Base-by-base conservation (phyloP, 2,113 vertebrate species). In the Thalassoma bifasciatum region DNA sequence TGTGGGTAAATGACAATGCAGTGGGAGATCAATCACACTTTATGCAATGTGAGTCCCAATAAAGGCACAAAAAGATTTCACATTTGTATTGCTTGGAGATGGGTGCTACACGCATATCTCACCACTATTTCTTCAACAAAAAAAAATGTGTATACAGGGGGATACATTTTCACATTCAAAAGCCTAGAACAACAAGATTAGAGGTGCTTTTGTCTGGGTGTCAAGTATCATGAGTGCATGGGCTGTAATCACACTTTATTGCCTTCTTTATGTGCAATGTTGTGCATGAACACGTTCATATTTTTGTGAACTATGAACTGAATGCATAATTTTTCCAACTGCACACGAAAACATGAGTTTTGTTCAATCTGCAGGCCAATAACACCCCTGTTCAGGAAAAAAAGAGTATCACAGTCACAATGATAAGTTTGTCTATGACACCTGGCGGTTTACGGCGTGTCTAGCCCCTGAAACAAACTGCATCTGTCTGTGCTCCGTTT, bases 221-320 rank as follows among this genome's bases (percentile, higher is more conserved):
- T 16, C 24, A 16, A 42, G 40, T 42, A 34, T 23, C 19, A 52
- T 58, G 67, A 63, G 72, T 72, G 12, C 30, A 34, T 73, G 49
- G 67, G 69, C 42, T 69, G 14, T 75, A 63, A 81, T 82, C 69
- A 73, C n/a, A 37, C 77, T 72, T 69, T 36, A 12, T 21, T 44
- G 60, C n/a, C 9, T 51, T 14, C 24, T 47, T 34, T 66, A 63
- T 54, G 60, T 13, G n/a, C 46, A 60, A 57, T 8, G 16, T n/a
- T n/a, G n/a, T n/a, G n/a, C n/a, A n/a, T n/a, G n/a, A n/a, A n/a
- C n/a, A n/a, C n/a, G n/a, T n/a, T n/a, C n/a, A n/a, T n/a, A n/a
- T n/a, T n/a, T n/a, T n/a, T n/a, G n/a, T n/a, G n/a, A n/a, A n/a
- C n/a, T n/a, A n/a, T n/a, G n/a, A n/a, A n/a, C n/a, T n/a, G n/a